Evolutionary conservation across 1,140 invertebrate species (phyloP).

Genomic region (Drosophila bipectinata): DNA sequence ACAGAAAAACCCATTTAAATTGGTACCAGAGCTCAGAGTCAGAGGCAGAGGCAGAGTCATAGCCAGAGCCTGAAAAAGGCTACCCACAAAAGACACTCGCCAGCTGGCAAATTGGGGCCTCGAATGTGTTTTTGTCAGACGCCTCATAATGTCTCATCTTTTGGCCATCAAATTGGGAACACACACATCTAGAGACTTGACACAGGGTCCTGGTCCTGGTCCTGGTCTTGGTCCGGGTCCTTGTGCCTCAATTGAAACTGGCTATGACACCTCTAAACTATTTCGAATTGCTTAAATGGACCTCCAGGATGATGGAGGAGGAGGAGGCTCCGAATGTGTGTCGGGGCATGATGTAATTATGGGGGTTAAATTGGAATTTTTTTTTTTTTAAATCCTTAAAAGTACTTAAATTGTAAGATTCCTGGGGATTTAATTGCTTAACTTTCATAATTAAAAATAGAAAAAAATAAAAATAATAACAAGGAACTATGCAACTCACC

Average conservation of each 20-base stretch:
- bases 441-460: too few species aligned
- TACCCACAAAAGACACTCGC: conserved; percentile 14
- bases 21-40: conserved; percentile 16
- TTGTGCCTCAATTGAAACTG: conserved; percentile 4
- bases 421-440: too few species aligned
- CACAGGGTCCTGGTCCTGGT: neutral
- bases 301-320: neutral
- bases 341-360: conserved; percentile 16
- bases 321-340: neutral
- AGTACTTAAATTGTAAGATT: neutral
- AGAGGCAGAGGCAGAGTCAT: too few species aligned
- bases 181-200: neutral
- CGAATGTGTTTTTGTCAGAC: conserved; percentile 44
- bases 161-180: conserved; percentile 34
- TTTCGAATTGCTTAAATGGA: conserved; percentile 25
- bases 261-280: conserved; percentile 29
- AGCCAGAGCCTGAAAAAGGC: neutral
- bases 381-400: neutral
- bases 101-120: conserved; percentile 40
- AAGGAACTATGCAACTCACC: too few species aligned
- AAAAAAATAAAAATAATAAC: too few species aligned
- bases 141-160: conserved; percentile 50
- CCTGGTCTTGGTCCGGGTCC: neutral
- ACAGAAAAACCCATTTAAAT: conserved; percentile 47
- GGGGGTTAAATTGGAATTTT: neutral